Base-by-base conservation (phyloP, 2,888 invertebrate species). In the Nomada hirtipes region DNA sequence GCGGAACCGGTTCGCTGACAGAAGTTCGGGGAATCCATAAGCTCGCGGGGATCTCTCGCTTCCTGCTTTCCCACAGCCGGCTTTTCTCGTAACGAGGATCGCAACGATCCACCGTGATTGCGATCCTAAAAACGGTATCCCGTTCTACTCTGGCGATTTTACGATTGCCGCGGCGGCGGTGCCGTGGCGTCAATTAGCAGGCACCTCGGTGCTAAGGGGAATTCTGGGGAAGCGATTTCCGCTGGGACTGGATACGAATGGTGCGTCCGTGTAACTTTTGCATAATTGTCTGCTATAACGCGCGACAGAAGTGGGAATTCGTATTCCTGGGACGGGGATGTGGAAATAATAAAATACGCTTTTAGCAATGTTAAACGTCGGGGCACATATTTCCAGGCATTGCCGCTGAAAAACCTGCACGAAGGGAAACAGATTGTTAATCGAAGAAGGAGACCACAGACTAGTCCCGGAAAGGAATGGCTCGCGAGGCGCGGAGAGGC, bases 11-110 rank as follows among this genome's bases (percentile, higher is more conserved):
- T 80, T 72, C 47, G 61, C 52, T 57, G 23, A 47, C 57, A 60
- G 50, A 73, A 50, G 67, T 82, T 87, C 87, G 78, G 50, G 72
- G 88, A 87, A 87, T 47, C 76, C 61, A 29, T 88, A 80, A 86
- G 59, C 64, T 13, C 50, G 10, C 44, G 9, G n/a, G 68, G 29
- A 59, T 55, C 67, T 71, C 26, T 23, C 36, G 59, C 59, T 83
- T 84, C 76, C 82, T 78, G 78, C 77, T 82, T 80, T 85, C 87
- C 75, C 77, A 79, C 76, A 78, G 84, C 71, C 52, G 63, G 50
- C 60, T 87, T 87, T 77, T 78, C 86, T 75, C 70, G 77, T 76
- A 72, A 79, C 78, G 63, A 83, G 67, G 65, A 77, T 55, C 79
- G 63, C 67, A 4, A 44, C 36, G 26, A 65, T 65, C 42, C 59